A percentile compares a stretch with the other conserved stretches of the same genome.
Conservation (phyloP, 2,888 invertebrate species). For the Molanna angustata region DNA sequence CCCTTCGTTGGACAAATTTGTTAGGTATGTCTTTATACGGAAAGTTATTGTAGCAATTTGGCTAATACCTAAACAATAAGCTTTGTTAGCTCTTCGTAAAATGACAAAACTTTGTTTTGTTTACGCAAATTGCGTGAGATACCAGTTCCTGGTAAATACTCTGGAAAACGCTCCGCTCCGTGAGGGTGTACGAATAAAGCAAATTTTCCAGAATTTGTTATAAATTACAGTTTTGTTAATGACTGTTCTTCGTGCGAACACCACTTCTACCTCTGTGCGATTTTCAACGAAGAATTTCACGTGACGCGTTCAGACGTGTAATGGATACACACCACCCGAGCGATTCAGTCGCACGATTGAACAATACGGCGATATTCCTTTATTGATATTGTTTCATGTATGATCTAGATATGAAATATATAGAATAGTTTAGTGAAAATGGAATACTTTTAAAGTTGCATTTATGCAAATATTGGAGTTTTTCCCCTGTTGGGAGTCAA, state of each 20-base stretch:
- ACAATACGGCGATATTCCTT: too few relatives aligned
- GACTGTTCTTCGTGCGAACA: conserved; percentile 21
- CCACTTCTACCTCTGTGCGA: too few relatives aligned
- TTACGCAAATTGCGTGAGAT: conserved; percentile 21
- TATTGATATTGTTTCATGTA: too few relatives aligned
- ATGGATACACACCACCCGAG: too few relatives aligned
- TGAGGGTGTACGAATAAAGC: conserved; percentile 7
- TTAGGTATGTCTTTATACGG: conserved; percentile 16
- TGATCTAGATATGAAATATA: too few relatives aligned
- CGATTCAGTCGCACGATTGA: too few relatives aligned
- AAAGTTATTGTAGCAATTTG: conserved; percentile 27
- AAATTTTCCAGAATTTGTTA: conserved; percentile 17
- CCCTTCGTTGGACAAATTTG: conserved; percentile 21
- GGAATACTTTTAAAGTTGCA: too few relatives aligned
- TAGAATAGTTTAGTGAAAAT: too few relatives aligned
- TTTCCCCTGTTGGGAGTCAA: too few relatives aligned
- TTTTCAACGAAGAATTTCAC: too few relatives aligned
- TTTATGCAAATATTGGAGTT: too few relatives aligned
- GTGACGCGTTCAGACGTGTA: too few relatives aligned
- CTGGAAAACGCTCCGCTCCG: not conserved
- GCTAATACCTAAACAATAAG: conserved; percentile 27
- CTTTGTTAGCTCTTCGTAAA: conserved; percentile 25
- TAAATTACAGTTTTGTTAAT: conserved; percentile 18
- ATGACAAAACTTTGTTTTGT: conserved; percentile 29
- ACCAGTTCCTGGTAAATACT: conserved; percentile 8